phyloP scores from a whole-genome alignment of 2,797 vertebrate genomes.

The Cephalopachus bancanus region DNA sequence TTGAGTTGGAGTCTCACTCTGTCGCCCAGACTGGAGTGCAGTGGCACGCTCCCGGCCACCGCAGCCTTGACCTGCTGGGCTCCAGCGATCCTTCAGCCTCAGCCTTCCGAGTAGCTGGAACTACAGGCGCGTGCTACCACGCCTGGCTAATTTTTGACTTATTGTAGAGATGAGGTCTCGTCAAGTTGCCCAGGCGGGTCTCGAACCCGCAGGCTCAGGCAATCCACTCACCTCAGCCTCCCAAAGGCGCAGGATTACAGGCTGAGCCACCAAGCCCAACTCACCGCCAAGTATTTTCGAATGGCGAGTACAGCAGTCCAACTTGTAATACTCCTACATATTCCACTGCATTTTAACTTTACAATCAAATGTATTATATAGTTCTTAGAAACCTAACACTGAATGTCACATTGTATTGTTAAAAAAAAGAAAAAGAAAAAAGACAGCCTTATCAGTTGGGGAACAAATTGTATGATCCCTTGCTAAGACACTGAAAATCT shows the following conservation, averaged over 20 bases:
- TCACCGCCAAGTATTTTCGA: neutral
- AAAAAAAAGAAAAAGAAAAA: too few species aligned
- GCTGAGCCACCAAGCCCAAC: neutral
- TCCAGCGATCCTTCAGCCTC: neutral
- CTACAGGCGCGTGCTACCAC: neutral
- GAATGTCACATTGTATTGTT: too few species aligned
- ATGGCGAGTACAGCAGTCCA: neutral
- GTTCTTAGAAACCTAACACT: slow-evolving; percentile 7
- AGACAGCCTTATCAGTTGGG: neutral
- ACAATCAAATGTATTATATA: slow-evolving; percentile 31
- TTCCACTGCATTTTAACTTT: neutral
- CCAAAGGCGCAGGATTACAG: neutral
- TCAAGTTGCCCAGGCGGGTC: neutral
- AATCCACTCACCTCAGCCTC: neutral
- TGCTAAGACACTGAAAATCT: slow-evolving; percentile 48
- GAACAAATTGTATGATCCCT: slow-evolving; percentile 17
- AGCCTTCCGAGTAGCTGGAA: neutral
- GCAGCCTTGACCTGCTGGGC: neutral
- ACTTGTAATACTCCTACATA: neutral
- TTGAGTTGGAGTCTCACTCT: neutral
- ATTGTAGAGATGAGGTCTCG: neutral
- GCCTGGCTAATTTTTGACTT: neutral
- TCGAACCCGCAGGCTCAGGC: neutral
- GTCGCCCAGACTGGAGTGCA: neutral
- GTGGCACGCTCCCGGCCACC: neutral